phyloP scores from a whole-genome alignment of 2,113 vertebrate genomes.

The Myotis davidii region DNA sequence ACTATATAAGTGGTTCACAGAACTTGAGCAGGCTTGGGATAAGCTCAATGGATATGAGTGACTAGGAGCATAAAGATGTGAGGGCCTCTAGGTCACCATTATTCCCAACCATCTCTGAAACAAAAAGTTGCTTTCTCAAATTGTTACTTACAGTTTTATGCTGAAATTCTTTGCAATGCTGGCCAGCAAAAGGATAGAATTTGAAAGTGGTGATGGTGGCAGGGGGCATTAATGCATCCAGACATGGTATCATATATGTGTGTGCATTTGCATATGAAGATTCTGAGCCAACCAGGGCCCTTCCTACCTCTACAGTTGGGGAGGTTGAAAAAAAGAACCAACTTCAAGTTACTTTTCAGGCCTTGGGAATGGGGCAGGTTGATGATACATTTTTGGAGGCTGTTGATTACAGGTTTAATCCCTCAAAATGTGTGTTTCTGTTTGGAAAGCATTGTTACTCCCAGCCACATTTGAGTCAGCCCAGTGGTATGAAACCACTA shows the following conservation, averaged over 20 bases:
- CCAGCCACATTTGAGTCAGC: slow-evolving; percentile 35
- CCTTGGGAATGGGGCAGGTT: slow-evolving; percentile 12
- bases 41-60: background rate
- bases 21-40: background rate
- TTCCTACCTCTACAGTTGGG: background rate
- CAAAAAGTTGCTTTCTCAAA: background rate
- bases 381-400: slow-evolving; percentile 72
- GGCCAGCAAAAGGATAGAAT: background rate
- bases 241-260: background rate
- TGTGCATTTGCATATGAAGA: background rate
- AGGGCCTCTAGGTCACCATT: background rate
- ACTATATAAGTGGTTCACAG: background rate
- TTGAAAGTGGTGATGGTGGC: background rate
- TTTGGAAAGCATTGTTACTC: slow-evolving; percentile 71
- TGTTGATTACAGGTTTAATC: slow-evolving; percentile 71
- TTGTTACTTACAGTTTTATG: background rate
- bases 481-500: slow-evolving; percentile 49
- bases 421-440: slow-evolving; percentile 59
- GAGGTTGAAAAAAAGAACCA: background rate
- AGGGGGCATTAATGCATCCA: slow-evolving; percentile 3
- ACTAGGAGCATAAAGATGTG: fast-evolving
- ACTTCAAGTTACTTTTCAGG: slow-evolving; percentile 61
- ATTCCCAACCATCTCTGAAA: background rate
- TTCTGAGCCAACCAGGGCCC: background rate
- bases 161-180: background rate